Evolutionary conservation across 1,140 invertebrate species (phyloP).

Genomic region (Drosophila littoralis): DNA sequence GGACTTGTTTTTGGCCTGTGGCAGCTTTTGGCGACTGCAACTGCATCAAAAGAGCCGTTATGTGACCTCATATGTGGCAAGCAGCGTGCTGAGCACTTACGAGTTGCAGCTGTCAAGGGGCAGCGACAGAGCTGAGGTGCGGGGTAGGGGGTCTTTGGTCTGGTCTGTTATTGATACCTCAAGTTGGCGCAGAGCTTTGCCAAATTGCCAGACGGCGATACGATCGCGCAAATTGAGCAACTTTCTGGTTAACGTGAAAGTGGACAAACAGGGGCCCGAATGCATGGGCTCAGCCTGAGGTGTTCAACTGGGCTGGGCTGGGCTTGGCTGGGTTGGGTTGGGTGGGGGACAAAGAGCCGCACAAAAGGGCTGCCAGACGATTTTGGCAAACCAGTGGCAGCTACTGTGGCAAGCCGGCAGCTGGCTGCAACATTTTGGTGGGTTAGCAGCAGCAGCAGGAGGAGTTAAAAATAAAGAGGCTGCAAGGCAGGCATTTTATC

Average conservation of each 20-base stretch:
- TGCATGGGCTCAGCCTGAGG: not conserved
- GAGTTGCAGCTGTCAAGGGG: not conserved
- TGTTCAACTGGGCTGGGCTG: not conserved
- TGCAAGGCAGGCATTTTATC: no score
- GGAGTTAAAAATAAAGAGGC: no score
- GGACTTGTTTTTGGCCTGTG: slow-evolving; percentile 71
- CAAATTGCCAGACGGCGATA: slow-evolving; percentile 56
- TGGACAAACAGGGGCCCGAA: slow-evolving; percentile 40
- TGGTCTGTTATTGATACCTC: slow-evolving; percentile 65
- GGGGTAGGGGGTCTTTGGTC: not conserved
- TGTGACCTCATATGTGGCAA: slow-evolving; percentile 72
- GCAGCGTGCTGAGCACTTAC: not conserved
- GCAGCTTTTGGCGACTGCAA: slow-evolving; percentile 29
- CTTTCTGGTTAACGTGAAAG: slow-evolving; percentile 51
- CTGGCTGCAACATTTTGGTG: not conserved
- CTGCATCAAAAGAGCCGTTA: slow-evolving; percentile 60
- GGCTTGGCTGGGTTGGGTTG: no score
- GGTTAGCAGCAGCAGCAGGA: not conserved
- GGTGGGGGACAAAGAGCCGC: no score
- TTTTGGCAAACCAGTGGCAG: slow-evolving; percentile 14
- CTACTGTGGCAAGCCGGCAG: slow-evolving; percentile 21
- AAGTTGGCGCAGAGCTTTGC: slow-evolving; percentile 44
- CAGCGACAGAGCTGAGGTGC: not conserved
- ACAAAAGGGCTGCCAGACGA: not conserved
- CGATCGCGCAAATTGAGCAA: slow-evolving; percentile 59